phyloP scores from a whole-genome alignment of 2,888 invertebrate species.

The Eristalinus sepulchralis region DNA sequence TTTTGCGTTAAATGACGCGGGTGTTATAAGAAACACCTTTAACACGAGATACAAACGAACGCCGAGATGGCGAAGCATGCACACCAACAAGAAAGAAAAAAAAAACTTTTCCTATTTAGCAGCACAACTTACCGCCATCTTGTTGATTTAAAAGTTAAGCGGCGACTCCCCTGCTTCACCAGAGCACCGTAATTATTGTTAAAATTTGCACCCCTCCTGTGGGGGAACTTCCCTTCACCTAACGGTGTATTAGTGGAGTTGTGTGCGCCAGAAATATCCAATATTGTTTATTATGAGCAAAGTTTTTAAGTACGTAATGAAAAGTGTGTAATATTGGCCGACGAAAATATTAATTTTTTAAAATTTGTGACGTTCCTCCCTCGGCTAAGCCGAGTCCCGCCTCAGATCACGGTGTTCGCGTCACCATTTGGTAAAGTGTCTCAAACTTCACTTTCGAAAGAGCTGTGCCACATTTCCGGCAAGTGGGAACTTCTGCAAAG shows the following conservation, averaged over 20 bases:
- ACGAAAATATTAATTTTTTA: slow-evolving; percentile 33
- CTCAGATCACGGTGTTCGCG: background rate
- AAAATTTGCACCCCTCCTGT: slow-evolving; percentile 40
- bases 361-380: slow-evolving; percentile 20
- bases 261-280: slow-evolving; percentile 46
- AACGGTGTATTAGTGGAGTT: slow-evolving; percentile 48
- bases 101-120: slow-evolving; percentile 66
- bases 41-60: slow-evolving; percentile 25
- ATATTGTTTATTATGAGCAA: slow-evolving; percentile 48
- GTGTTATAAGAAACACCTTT: slow-evolving; percentile 53
- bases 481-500: slow-evolving; percentile 8
- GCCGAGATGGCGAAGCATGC: background rate
- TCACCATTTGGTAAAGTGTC: slow-evolving; percentile 35
- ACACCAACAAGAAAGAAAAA: slow-evolving; percentile 45
- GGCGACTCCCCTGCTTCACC: background rate
- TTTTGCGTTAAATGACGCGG: slow-evolving; percentile 40
- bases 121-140: slow-evolving; percentile 67
- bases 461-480: background rate
- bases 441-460: background rate
- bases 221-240: background rate
- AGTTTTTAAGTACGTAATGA: slow-evolving; percentile 60
- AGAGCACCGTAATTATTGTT: slow-evolving; percentile 61
- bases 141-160: slow-evolving; percentile 69
- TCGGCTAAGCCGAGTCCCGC: background rate
- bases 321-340: slow-evolving; percentile 43